These are phyloP conservation scores for Griposia aprilina DNA, from an alignment of 2,888 invertebrate genomes.

Conservation along the genomic window DNA sequence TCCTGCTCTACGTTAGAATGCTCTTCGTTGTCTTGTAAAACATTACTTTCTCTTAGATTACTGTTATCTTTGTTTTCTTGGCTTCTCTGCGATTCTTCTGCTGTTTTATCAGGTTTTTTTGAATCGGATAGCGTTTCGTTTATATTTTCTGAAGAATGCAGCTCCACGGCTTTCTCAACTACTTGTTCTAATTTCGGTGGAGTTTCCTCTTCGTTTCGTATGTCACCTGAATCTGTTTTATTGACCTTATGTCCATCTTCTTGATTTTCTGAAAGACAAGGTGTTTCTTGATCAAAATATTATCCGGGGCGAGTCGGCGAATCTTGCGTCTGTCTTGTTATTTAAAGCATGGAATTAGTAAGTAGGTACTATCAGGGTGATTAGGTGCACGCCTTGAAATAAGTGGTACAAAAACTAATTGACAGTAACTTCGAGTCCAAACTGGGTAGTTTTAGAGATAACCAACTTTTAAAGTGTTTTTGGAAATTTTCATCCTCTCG, in stretches of 20 bases:
- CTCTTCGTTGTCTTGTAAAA: conserved; percentile 24
- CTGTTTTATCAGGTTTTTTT: conserved; percentile 7
- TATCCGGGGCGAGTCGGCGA: background rate
- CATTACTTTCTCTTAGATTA: conserved; percentile 38
- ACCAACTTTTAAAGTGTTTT: background rate
- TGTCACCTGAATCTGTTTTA: conserved; percentile 49
- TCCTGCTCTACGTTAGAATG: conserved; percentile 23
- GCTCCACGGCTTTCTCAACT: conserved; percentile 79
- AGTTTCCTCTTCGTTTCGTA: conserved; percentile 71
- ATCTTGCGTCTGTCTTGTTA: conserved; percentile 7
- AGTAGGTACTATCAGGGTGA: background rate
- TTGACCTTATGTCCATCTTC: conserved; percentile 56
- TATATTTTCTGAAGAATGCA: conserved; percentile 60
- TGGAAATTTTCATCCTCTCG: background rate
- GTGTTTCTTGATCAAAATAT: conserved; percentile 38
- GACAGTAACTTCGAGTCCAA: background rate
- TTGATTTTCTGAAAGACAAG: conserved; percentile 66
- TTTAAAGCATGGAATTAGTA: background rate
- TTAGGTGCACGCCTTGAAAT: background rate
- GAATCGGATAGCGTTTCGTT: conserved; percentile 66
- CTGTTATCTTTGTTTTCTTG: conserved; percentile 39
- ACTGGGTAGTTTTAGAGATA: background rate
- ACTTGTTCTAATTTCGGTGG: conserved; percentile 79
- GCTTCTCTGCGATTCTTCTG: conserved; percentile 31
- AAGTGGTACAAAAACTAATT: background rate